Base-by-base conservation (phyloP, 2,113 vertebrate genomes). In the Eurypyga helias region DNA sequence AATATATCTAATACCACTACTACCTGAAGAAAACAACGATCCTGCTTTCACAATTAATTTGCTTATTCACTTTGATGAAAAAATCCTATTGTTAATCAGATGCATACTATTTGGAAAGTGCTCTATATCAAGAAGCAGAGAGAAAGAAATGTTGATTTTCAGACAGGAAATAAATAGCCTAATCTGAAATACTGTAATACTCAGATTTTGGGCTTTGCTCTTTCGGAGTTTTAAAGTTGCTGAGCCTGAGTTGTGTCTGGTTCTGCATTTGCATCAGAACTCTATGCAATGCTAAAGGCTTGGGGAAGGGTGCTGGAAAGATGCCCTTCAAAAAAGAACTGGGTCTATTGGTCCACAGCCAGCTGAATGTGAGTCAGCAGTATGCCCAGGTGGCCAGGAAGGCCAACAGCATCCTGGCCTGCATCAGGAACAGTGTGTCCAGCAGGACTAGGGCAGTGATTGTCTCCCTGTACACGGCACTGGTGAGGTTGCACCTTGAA, bases 1-100 rank as follows among this genome's bases (percentile, higher is more conserved):
- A 87, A 91, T 77, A 85, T 62, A 96, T 85, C 18, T 41, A 82
- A 45, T 94, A 52, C 28, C 33, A 70, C 34, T 76, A 57, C 54
- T 77, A 96, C 80, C 71, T 93, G 85, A 94, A 94, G 54, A 72
- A 51, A 82, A 58, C 21, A 62, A 96, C 55, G 16, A 89, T 75
- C 70, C 16, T 36, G 51, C 41, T 95, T 95, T 90, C 73, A 73
- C 66, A 91, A 96, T 77, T 90, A 91, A 93, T 93, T 84, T 95
- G 19, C 11, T 65, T 86, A 33, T 67, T 77, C 71, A 48, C 62
- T 71, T 11, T 46, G 7, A 79, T 81, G 78, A 57, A 83, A 95
- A 46, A 88, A 83, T 17, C 8, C 4, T 83, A 62, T 69, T 28
- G 0, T 95, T 96, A 97, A 95, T 97, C 93, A 97, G 81, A 89